A percentile compares a stretch with the other conserved stretches of the same genome.
Evolutionary conservation across 2,888 invertebrate genomes (phyloP).

Genomic region (Troilus luridus): DNA sequence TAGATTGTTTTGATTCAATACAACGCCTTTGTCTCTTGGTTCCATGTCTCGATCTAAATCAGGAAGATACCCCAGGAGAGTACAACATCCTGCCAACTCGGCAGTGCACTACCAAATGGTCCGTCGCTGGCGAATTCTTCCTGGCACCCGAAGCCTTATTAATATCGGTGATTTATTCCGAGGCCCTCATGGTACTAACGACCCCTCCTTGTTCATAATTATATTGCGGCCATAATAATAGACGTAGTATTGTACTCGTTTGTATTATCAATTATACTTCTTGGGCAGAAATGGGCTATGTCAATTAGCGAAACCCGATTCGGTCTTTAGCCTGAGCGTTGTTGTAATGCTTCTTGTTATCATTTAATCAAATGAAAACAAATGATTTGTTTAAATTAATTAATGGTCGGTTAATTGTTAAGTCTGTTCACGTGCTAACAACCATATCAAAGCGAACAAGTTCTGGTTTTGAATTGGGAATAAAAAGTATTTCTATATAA

Average conservation of each 20-base stretch:
- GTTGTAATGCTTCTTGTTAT: not conserved
- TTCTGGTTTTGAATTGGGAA: too few species aligned
- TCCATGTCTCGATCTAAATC: conserved; percentile 7
- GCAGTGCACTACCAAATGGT: not conserved
- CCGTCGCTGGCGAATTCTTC: not conserved
- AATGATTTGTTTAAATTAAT: not conserved
- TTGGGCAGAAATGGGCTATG: conserved; percentile 8
- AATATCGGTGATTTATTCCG: conserved; percentile 4
- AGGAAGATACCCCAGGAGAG: not conserved
- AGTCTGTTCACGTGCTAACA: not conserved
- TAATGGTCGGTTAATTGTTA: not conserved
- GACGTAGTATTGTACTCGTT: not conserved
- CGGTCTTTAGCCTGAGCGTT: not conserved
- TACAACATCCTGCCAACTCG: not conserved
- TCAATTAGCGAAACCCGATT: not conserved
- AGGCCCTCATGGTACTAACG: not conserved
- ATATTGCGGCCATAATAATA: not conserved
- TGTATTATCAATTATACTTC: conserved; percentile 14
- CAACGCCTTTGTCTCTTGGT: not conserved
- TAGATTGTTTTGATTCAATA: not conserved
- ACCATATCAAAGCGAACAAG: too few species aligned
- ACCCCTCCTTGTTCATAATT: not conserved
- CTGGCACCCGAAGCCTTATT: not conserved
- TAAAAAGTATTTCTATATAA: too few species aligned
- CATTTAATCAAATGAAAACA: conserved; percentile 27